A percentile compares a stretch with the other conserved stretches of the same genome.
Conservation (phyloP, 2,113 vertebrate species). For the Passer domesticus region DNA sequence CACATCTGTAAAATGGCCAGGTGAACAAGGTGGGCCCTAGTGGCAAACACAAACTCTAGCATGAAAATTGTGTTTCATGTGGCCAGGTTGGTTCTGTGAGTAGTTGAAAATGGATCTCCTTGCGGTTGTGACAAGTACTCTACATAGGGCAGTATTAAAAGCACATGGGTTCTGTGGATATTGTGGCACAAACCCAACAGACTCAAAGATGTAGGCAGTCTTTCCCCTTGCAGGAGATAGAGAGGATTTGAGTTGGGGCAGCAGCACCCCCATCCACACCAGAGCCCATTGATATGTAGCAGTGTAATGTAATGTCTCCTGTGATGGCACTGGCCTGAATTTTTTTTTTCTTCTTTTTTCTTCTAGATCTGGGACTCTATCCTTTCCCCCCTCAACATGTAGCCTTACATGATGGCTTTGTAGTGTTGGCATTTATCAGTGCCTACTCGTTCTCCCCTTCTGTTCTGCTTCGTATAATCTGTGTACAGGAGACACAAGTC, state of each 20-base stretch:
- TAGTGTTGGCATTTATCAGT: background rate
- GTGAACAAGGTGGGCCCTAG: background rate
- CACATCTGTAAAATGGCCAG: background rate
- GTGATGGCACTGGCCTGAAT: background rate
- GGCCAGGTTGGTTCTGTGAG: fast-evolving
- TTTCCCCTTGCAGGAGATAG: background rate
- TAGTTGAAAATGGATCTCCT: background rate
- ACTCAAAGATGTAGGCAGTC: background rate
- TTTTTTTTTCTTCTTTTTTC: background rate
- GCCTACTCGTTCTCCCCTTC: background rate
- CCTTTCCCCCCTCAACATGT: background rate
- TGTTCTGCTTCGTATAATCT: background rate
- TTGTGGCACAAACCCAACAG: background rate
- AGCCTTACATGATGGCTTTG: background rate
- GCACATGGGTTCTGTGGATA: fast-evolving
- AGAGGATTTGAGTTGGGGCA: background rate
- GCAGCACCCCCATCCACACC: background rate
- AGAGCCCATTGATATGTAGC: fast-evolving
- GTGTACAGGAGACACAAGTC: background rate
- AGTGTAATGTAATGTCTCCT: background rate
- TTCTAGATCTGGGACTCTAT: background rate
- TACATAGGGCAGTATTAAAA: background rate
- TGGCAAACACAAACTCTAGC: background rate
- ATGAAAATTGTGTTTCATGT: background rate
- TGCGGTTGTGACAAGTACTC: background rate